phyloP scores from a whole-genome alignment of 2,888 invertebrate species.

The Drosophila mercatorum region DNA sequence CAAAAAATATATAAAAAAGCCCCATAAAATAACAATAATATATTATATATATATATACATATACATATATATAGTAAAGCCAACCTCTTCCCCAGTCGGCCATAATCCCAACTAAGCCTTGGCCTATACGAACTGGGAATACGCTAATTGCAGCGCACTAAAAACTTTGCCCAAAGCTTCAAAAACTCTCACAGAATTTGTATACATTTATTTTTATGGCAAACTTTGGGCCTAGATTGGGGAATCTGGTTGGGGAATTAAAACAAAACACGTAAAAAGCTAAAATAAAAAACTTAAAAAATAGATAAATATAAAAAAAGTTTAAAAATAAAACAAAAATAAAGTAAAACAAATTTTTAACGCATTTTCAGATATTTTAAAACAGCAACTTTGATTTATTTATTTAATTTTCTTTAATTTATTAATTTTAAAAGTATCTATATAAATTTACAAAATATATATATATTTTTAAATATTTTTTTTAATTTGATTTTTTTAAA shows the following conservation, averaged over 20 bases:
- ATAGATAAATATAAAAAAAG: background rate
- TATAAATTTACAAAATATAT: conserved; percentile 1
- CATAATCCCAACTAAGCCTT: background rate
- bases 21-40: conserved; percentile 59
- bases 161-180: background rate
- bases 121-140: conserved; percentile 17
- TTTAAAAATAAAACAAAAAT: too few relatives aligned
- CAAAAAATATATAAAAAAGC: conserved; percentile 27
- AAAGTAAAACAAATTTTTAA: too few relatives aligned
- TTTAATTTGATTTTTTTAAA: too few relatives aligned
- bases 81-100: background rate
- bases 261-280: background rate
- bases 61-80: conserved; percentile 32
- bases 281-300: background rate
- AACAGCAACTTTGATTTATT: background rate
- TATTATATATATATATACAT: conserved; percentile 39
- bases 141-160: conserved; percentile 18
- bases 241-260: background rate
- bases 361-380: too few relatives aligned
- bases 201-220: background rate
- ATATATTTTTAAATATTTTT: background rate
- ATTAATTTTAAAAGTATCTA: background rate
- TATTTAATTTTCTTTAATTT: background rate
- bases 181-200: background rate
- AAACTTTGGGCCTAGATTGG: background rate